These are phyloP conservation scores for Drosophila testacea DNA, from an alignment of 2,888 invertebrate genomes.

Conservation along the genomic window DNA sequence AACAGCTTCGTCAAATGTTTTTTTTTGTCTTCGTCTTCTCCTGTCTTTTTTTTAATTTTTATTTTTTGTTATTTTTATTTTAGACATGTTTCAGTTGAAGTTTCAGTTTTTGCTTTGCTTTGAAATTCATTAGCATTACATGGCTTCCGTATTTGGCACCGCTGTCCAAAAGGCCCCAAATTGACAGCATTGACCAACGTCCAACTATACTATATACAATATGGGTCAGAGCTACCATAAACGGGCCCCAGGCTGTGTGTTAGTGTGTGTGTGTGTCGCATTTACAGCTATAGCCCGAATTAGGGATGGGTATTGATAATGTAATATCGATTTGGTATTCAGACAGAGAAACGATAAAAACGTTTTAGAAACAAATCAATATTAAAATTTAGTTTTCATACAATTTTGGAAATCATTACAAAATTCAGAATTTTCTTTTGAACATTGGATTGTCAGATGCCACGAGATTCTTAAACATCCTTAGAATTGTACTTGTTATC, in stretches of 20 bases:
- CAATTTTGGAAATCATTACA: too few relatives aligned
- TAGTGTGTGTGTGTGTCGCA: background rate
- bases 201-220: slow-evolving; percentile 14
- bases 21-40: background rate
- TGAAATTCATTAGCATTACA: slow-evolving; percentile 80
- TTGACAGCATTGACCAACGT: slow-evolving; percentile 38
- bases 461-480: too few relatives aligned
- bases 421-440: too few relatives aligned
- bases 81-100: slow-evolving; percentile 50
- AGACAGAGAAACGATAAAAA: too few relatives aligned
- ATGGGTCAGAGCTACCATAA: slow-evolving; percentile 58
- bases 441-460: too few relatives aligned
- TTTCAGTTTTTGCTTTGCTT: slow-evolving; percentile 36
- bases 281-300: slow-evolving; percentile 47
- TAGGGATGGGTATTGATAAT: too few relatives aligned
- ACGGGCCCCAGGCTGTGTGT: slow-evolving; percentile 23
- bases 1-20: slow-evolving; percentile 47
- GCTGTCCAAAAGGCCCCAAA: slow-evolving; percentile 3
- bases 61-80: slow-evolving; percentile 29
- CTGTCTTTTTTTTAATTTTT: background rate
- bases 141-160: slow-evolving; percentile 76
- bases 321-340: too few relatives aligned
- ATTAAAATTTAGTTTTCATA: too few relatives aligned
- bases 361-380: too few relatives aligned
- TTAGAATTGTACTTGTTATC: too few relatives aligned